Evolutionary conservation across 2,888 invertebrate genomes (phyloP), one percentile per base, ranked within the genome.

Genomic region (Melinopterus prodromus): DNA sequence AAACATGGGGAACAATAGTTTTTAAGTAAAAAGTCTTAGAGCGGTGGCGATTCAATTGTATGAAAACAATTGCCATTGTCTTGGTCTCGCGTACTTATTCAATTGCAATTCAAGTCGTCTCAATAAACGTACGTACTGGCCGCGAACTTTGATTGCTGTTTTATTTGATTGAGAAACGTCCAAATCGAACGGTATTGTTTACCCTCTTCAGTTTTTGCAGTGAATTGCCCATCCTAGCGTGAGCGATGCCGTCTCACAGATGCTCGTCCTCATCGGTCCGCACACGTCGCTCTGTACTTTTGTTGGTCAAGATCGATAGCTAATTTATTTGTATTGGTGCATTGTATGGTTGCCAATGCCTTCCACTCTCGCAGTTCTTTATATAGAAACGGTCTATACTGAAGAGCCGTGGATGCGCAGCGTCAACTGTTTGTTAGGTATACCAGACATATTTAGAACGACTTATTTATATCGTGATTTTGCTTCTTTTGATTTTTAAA

Each of bases 311-410:
- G 53, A 53, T 53, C 53, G 5, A 53, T 53, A 53, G 53, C 53
- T 53, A 53, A 53, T 53, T 53, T 53, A 53, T 53, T 53, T 53
- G 53, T 53, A 53, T 53, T 53, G 53, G 53, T 53, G 53, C 53
- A 53, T 53, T 53, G 53, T 3, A 53, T 53, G 53, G 9, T 53
- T 53, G 53, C 53, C 53, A 53, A 53, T 53, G 53, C 53, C 53
- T 53, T 53, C 53, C 53, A 53, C 53, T 53, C 53, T 53, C 53
- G 12, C 53, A 53, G 12, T 53, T 53, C 53, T 53, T 53, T 26
- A 7, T 53, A 53, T 53, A 53, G 5, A 6, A 53, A 53, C 53
- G 26, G 26, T 53, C 1, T 12, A 12, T 9, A 53, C 53, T 53
- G 53, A 9, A 53, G 9, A 53, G 12, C 9, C 5, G 12, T 53